Base-by-base conservation (phyloP, 2,888 invertebrate species). In the Plebejus anna region DNA sequence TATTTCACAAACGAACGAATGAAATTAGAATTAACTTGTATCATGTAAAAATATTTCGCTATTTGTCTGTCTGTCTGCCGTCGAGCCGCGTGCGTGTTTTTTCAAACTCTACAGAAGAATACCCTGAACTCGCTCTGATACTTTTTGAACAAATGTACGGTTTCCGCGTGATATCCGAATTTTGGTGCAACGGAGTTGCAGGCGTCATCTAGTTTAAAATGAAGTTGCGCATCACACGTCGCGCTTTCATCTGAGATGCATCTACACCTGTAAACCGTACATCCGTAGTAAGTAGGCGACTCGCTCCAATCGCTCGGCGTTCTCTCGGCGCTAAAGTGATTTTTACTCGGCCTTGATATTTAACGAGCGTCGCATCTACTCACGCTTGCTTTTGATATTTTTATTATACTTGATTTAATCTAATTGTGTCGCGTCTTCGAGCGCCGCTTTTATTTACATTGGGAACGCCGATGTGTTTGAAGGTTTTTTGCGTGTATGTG, bases 281-380 rank as follows among this genome's bases (percentile, higher is more conserved):
- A 77, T 79, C 75, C 81, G 82, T 82, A 82, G 81, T 84, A 88
- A 88, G 86, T 88, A 84, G 88, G 87, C 86, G 90, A 88, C 83
- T 86, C 90, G 90, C 87, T 90, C 85, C 86, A 89, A 85, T 90
- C 87, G 86, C 80, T 84, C 81, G 79, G 79, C 81, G 82, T 78
- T 79, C 82, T 84, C 84, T 84, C 82, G 85, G 80, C 86, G 83
- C 73, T 83, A 85, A 36, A 83, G 83, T 84, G 82, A 84, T 82
- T 81, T 84, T 84, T 83, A 82, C 83, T 80, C 83, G 80, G 78
- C 82, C 80, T 83, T 83, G 81, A 84, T 84, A 83, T 83, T 79
- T 79, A 82, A 81, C 80, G 80, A 85, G 85, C 73, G 73, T 73
- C 73, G 73, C 73, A 51, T 73, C 73, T 51, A 73, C 73, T 73